A percentile compares a stretch with the other conserved stretches of the same genome.
These are phyloP conservation scores for Craniophora ligustri DNA, from an alignment of 2,888 invertebrate genomes.

Conservation along the genomic window DNA sequence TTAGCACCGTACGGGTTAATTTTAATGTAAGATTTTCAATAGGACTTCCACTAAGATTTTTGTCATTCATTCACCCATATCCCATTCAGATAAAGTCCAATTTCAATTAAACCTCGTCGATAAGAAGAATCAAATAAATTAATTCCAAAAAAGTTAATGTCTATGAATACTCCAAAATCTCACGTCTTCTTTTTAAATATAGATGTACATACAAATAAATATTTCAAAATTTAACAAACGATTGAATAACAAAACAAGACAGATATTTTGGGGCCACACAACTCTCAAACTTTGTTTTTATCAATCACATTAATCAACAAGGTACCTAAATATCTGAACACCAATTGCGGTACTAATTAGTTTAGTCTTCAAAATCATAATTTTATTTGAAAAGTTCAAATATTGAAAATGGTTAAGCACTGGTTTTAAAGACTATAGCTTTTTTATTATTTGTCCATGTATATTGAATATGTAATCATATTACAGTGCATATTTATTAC, in stretches of 20 bases:
- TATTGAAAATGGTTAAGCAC: no score
- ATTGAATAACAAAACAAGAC: conserved; percentile 31
- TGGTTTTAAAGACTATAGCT: no score
- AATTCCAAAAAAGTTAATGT: conserved; percentile 5
- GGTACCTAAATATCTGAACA: no score
- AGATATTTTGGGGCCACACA: conserved; percentile 37
- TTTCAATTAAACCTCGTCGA: neutral
- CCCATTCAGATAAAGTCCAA: neutral
- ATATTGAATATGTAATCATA: no score
- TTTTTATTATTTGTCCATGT: no score
- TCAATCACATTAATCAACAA: no score
- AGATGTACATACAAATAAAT: conserved; percentile 24
- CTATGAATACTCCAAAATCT: conserved; percentile 42
- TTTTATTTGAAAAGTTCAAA: no score
- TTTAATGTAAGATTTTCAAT: neutral
- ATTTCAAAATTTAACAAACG: conserved; percentile 20
- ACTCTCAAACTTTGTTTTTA: conserved; percentile 14
- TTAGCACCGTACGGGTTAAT: conserved; percentile 20
- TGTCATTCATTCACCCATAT: neutral
- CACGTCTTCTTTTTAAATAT: conserved; percentile 30
- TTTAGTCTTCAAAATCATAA: no score
- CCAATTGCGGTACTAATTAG: no score
- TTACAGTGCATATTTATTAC: no score
- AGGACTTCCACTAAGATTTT: neutral
- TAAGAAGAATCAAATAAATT: conserved; percentile 1